Evolutionary conservation across 2,888 invertebrate species (phyloP), one percentile per base, ranked within the genome.

Genomic region (Ornithoptera priamus): DNA sequence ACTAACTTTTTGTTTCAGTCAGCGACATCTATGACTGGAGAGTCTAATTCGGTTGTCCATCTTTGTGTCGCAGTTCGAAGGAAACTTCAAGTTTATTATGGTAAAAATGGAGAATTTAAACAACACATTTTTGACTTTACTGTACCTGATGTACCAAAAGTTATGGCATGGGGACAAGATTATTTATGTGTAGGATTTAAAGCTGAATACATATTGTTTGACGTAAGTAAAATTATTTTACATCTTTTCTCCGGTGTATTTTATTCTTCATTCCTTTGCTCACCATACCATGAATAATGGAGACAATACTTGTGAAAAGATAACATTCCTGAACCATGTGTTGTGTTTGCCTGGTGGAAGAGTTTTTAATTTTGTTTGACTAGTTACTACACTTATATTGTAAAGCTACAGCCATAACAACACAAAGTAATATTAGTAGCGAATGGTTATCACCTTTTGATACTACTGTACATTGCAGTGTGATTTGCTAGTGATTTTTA

Each of bases 131-230:
- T 94, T 75, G 96, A 97, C 79, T 95, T 98, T 74, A 95, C 94
- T 68, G 90, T 97, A 60, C 95, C 95, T 56, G 97, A 98, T 86
- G 94, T 96, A 22, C 97, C 98, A 0, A 95, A 95, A 80, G 94
- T 96, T 0, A 93, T 98, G 81, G 94, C 95, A 2, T 98, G 97
- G 97, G 96, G 96, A 69, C 94, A 95, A 75, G 96, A 97, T 83
- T 95, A 96, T n/a, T 93, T 98, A 24, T 97, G 97, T 85, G 95
- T 98, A 66, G 98, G 98, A 2, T 97, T 96, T 85, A 96, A 96
- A 83, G 95, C 95, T 70, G 97, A 97, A 86, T 97, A 97, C 82
- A 95, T 94, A 68, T 87, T 96, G 59, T 95, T 96, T 81, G 94
- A 95, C 93, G 96, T 97, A 89, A 92, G 93, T 85, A 5, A 8